Evolutionary conservation across 2,113 vertebrate species (phyloP).

Genomic region (Ammospiza nelsoni): DNA sequence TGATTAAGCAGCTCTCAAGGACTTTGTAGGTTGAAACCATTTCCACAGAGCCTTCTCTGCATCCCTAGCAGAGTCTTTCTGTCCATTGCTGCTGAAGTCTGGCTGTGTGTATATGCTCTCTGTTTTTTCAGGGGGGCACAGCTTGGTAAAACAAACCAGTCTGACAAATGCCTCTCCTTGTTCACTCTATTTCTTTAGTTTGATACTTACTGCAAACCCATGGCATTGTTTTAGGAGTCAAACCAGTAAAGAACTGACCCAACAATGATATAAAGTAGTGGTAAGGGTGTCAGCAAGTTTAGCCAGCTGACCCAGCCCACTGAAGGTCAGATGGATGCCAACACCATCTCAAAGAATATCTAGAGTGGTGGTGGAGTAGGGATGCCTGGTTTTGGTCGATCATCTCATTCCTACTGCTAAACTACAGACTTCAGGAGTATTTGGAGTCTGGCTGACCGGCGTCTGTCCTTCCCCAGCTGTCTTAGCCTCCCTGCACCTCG

Average conservation of each 20-base stretch:
- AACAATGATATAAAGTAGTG: background rate
- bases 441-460: background rate
- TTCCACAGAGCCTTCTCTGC: background rate
- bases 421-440: background rate
- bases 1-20: background rate
- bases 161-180: background rate
- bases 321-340: background rate
- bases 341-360: background rate
- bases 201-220: background rate
- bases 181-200: background rate
- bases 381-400: background rate
- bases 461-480: background rate
- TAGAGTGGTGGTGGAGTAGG: background rate
- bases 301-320: background rate
- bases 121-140: background rate
- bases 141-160: background rate
- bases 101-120: background rate
- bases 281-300: background rate
- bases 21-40: background rate
- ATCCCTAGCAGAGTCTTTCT: background rate
- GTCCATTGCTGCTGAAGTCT: background rate
- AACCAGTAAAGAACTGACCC: background rate
- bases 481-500: background rate
- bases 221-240: background rate
- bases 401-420: background rate